Conservation (phyloP, 2,113 vertebrate genomes). For the Myanophis thanlyinensis region DNA sequence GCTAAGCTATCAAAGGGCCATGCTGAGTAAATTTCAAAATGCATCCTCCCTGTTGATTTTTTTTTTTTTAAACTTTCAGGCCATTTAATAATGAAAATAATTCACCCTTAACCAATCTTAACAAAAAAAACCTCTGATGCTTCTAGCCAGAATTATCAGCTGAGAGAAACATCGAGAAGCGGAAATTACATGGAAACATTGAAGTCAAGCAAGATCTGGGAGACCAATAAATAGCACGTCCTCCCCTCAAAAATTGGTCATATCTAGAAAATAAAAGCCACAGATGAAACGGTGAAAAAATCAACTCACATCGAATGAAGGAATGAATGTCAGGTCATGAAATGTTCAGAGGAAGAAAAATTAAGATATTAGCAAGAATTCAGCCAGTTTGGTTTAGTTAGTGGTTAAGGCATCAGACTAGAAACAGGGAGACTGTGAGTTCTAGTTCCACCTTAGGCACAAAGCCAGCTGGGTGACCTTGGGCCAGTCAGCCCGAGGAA, state of each 20-base stretch:
- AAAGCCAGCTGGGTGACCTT: no score
- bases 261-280: background rate
- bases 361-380: no score
- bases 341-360: no score
- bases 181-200: background rate
- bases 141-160: background rate
- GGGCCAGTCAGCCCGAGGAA: no score
- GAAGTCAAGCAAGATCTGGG: background rate
- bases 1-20: background rate
- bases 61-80: background rate
- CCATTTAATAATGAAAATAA: background rate
- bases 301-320: background rate
- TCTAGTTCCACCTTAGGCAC: no score
- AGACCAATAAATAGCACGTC: background rate
- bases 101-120: background rate
- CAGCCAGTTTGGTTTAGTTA: no score
- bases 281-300: background rate
- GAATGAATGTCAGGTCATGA: no score
- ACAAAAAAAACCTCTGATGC: background rate
- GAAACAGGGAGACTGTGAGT: no score
- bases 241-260: background rate
- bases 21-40: background rate
- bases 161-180: background rate
- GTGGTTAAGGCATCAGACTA: no score
- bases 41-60: background rate